A percentile compares a stretch with the other conserved stretches of the same genome.
These are phyloP conservation scores for Oryctes rhinoceros DNA, from an alignment of 1,140 invertebrate genomes.

Conservation along the genomic window DNA sequence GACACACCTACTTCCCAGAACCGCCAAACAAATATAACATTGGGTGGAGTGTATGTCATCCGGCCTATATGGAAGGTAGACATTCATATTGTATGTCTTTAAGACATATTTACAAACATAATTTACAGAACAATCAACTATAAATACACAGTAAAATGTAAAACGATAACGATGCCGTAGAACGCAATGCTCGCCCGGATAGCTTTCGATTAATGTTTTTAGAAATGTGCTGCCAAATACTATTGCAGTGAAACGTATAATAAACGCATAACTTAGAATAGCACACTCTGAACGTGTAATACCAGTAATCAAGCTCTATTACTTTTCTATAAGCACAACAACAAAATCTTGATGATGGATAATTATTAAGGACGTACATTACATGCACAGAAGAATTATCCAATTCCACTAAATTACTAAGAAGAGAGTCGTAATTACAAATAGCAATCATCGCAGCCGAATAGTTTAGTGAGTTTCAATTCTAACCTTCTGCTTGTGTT, in stretches of 20 bases:
- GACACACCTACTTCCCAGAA: constrained; percentile 28
- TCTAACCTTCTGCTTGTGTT: neutral
- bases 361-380: constrained; percentile 3
- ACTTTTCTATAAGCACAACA: constrained; percentile 18
- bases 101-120: constrained; percentile 17
- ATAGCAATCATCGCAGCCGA: neutral
- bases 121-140: constrained; percentile 13
- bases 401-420: constrained; percentile 27
- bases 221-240: neutral
- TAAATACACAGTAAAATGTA: neutral
- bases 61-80: constrained; percentile 19
- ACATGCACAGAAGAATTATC: constrained; percentile 5
- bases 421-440: constrained; percentile 17
- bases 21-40: constrained; percentile 17
- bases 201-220: no score
- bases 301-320: constrained; percentile 22
- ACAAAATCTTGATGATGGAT: neutral
- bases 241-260: neutral
- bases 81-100: neutral
- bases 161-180: neutral
- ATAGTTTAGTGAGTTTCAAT: constrained; percentile 13
- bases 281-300: neutral
- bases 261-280: neutral
- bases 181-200: neutral
- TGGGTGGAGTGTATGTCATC: constrained; percentile 29